These are phyloP conservation scores for Lochmaea capreae DNA, from an alignment of 2,888 invertebrate genomes.

Conservation along the genomic window DNA sequence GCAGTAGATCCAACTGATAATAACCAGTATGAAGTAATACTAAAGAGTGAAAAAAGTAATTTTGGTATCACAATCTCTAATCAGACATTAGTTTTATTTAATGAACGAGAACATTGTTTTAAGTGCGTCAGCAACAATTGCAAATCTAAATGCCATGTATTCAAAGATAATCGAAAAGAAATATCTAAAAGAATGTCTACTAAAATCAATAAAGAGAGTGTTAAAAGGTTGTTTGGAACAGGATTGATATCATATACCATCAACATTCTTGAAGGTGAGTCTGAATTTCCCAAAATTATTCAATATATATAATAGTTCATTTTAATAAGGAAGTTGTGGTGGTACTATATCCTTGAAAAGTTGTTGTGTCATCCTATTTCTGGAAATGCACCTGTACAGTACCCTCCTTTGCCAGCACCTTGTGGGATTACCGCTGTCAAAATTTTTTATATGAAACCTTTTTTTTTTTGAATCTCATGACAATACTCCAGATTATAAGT, in stretches of 20 bases:
- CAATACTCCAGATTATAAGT: too few relatives aligned
- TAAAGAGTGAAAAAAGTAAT: constrained; percentile 43
- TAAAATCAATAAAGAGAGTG: constrained; percentile 44
- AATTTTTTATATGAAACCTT: too few relatives aligned
- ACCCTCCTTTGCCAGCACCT: too few relatives aligned
- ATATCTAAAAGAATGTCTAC: constrained; percentile 45
- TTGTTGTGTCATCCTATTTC: too few relatives aligned
- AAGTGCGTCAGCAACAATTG: constrained; percentile 44
- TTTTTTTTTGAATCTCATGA: too few relatives aligned
- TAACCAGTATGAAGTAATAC: constrained; percentile 39
- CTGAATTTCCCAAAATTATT: constrained; percentile 4
- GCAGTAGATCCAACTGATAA: constrained; percentile 39
- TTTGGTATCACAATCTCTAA: constrained; percentile 39
- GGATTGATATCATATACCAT: constrained; percentile 44
- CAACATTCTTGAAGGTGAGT: constrained; percentile 39
- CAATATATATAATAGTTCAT: too few relatives aligned
- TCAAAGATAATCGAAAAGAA: constrained; percentile 44
- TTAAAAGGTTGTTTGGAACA: constrained; percentile 45
- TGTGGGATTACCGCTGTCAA: too few relatives aligned
- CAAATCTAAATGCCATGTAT: constrained; percentile 44
- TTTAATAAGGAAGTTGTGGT: too few relatives aligned
- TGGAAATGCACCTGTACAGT: too few relatives aligned
- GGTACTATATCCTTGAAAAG: too few relatives aligned
- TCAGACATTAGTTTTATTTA: constrained; percentile 42
- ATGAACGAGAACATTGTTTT: constrained; percentile 45